A percentile compares a stretch with the other conserved stretches of the same genome.
phyloP scores from a whole-genome alignment of 1,140 invertebrate species.

The Forficula auricularia region DNA sequence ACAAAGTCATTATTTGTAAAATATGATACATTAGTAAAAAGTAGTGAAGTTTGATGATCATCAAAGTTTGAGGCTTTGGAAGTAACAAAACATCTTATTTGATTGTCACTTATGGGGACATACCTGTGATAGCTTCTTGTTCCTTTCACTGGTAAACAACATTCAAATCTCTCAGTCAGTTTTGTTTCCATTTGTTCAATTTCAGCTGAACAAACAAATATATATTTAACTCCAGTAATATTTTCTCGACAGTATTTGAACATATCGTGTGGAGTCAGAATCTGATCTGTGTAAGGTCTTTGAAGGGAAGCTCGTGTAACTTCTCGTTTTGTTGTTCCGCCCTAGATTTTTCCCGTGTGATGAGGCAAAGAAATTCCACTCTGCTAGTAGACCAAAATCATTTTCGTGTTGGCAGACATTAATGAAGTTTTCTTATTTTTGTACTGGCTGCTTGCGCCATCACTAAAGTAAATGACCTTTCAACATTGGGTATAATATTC shows the following conservation, averaged over 20 bases:
- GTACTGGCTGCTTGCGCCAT: constrained; percentile 20
- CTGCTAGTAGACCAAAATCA: constrained; percentile 22
- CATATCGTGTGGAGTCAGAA: background rate
- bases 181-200: background rate
- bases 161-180: background rate
- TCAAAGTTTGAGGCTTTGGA: background rate
- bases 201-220: background rate
- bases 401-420: constrained; percentile 15
- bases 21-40: background rate
- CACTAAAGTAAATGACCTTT: constrained; percentile 16
- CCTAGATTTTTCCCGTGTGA: background rate
- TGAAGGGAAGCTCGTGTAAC: background rate
- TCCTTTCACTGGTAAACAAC: background rate
- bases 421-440: constrained; percentile 21
- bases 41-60: background rate
- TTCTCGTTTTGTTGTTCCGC: background rate
- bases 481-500: background rate
- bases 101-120: background rate
- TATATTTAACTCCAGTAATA: background rate
- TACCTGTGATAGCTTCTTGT: background rate
- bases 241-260: background rate
- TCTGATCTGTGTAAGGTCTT: background rate
- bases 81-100: background rate
- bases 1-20: background rate
- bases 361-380: constrained; percentile 21